A percentile compares a stretch with the other conserved stretches of the same genome.
phyloP scores from a whole-genome alignment of 2,113 vertebrate genomes.

The Onychostruthus taczanowskii region DNA sequence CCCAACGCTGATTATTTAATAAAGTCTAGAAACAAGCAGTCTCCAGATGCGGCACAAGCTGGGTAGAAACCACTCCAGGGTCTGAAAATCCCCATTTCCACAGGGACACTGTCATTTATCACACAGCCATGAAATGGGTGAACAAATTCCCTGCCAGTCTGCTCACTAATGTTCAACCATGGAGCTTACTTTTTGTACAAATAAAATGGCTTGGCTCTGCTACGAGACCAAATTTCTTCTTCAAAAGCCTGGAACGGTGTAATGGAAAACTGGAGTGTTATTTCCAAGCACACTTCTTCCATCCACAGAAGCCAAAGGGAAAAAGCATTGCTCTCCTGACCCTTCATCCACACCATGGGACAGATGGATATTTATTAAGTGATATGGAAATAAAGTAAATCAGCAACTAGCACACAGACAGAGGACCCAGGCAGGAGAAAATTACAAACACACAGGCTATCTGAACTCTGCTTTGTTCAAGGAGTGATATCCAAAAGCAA shows the following conservation, averaged over 20 bases:
- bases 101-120: background rate
- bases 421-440: background rate
- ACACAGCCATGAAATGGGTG: background rate
- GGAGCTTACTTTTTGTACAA: background rate
- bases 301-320: background rate
- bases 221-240: background rate
- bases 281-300: constrained; percentile 6
- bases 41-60: background rate
- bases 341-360: background rate
- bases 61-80: background rate
- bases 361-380: background rate
- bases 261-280: background rate
- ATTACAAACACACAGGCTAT: background rate
- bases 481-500: background rate
- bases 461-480: background rate
- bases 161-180: background rate
- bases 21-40: background rate
- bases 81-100: background rate
- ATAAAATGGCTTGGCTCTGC: background rate
- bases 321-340: background rate
- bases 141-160: background rate
- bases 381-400: background rate
- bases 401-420: background rate
- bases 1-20: background rate
- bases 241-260: background rate